phyloP scores from a whole-genome alignment of 2,888 invertebrate genomes.

The Trissolcus japonicus region DNA sequence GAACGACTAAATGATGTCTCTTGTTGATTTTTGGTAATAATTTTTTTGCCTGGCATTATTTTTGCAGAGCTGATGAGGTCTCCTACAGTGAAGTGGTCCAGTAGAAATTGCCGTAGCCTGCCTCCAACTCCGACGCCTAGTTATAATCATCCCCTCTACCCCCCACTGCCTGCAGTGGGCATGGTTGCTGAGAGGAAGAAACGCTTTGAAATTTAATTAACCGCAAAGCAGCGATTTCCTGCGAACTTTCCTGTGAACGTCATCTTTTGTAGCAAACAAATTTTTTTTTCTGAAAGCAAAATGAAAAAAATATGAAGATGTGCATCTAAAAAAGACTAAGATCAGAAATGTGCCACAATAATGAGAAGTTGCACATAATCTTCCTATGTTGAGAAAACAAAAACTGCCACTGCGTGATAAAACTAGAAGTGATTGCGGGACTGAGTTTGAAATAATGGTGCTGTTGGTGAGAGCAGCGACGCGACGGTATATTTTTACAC shows the following conservation, averaged over 20 bases:
- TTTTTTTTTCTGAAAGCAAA: constrained; percentile 3
- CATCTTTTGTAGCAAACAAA: constrained; percentile 25
- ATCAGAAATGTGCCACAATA: constrained; percentile 8
- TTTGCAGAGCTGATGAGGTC: constrained; percentile 79
- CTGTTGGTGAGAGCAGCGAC: constrained; percentile 30
- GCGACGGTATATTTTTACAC: constrained; percentile 44
- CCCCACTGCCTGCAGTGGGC: constrained; percentile 80
- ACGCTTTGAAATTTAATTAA: constrained; percentile 80
- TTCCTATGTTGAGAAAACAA: constrained; percentile 15
- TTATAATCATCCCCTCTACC: constrained; percentile 70
- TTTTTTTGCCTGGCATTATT: constrained; percentile 47
- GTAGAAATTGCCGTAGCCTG: constrained; percentile 76
- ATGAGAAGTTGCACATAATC: constrained; percentile 28
- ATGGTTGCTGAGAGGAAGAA: constrained; percentile 86
- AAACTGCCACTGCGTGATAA: constrained; percentile 36
- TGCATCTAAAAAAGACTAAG: background rate
- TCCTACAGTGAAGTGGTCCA: constrained; percentile 75
- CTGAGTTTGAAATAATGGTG: constrained; percentile 37
- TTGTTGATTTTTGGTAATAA: constrained; percentile 29
- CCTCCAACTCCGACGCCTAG: constrained; percentile 72
- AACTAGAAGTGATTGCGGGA: constrained; percentile 27
- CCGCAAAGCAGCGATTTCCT: constrained; percentile 40
- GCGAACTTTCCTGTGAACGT: constrained; percentile 18
- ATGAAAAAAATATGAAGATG: constrained; percentile 3
- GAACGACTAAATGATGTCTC: too few species aligned